Conservation (phyloP, 2,113 vertebrate species). For the Petrocephalus microphthalmus region DNA sequence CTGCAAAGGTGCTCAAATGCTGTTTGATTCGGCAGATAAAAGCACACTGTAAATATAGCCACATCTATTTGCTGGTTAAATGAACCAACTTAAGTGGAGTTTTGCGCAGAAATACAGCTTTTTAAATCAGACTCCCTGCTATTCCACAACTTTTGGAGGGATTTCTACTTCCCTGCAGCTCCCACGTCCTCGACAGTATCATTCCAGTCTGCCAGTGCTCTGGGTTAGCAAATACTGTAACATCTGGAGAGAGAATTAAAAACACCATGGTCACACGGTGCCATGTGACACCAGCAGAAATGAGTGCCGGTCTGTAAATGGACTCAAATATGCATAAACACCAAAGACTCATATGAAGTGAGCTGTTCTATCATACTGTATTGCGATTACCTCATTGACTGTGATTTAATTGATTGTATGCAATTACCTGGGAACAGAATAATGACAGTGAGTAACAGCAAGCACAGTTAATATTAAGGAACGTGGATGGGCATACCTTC, state of each 20-base stretch:
- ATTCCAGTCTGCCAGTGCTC: not conserved
- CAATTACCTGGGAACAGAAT: not conserved
- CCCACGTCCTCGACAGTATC: not conserved
- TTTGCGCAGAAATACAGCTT: not conserved
- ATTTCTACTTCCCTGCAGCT: no score
- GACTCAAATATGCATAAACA: not conserved
- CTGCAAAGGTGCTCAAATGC: not conserved
- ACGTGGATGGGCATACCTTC: not conserved
- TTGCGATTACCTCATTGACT: not conserved
- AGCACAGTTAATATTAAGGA: not conserved
- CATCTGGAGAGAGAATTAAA: slow-evolving; percentile 43
- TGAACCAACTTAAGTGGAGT: not conserved
- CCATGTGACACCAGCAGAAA: slow-evolving; percentile 45
- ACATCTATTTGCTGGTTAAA: slow-evolving; percentile 5
- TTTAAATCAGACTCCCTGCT: not conserved
- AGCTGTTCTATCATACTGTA: not conserved
- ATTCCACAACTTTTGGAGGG: not conserved
- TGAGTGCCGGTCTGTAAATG: slow-evolving; percentile 30
- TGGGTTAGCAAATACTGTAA: not conserved
- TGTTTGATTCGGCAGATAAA: not conserved
- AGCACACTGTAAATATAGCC: not conserved
- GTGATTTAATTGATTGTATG: not conserved
- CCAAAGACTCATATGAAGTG: not conserved
- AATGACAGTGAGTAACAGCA: not conserved
- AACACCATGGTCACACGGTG: slow-evolving; percentile 44